Conservation (phyloP, 2,113 vertebrate genomes). For the Centropus bengalensis region DNA sequence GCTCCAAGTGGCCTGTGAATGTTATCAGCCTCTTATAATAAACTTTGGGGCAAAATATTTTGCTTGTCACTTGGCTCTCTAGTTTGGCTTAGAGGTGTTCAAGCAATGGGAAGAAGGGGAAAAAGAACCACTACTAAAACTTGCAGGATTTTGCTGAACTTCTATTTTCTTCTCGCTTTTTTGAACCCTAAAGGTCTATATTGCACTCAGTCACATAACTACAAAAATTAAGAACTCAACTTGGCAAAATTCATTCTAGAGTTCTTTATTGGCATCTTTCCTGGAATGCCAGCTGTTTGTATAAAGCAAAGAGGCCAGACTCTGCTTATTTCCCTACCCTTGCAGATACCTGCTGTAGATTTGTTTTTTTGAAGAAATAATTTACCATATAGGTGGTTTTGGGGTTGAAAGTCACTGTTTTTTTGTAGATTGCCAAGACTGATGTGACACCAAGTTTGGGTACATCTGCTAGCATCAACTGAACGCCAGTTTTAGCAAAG, state of each 20-base stretch:
- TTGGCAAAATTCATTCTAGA: conserved; percentile 24
- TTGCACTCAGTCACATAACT: conserved; percentile 11
- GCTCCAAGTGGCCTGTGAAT: neutral
- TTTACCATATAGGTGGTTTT: conserved; percentile 52
- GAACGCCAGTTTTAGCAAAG: neutral
- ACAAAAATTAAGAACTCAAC: conserved; percentile 27
- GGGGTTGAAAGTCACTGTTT: neutral
- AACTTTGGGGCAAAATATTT: neutral
- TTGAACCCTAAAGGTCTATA: neutral
- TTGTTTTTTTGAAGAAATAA: conserved; percentile 48
- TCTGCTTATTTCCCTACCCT: conserved; percentile 8
- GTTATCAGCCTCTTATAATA: neutral
- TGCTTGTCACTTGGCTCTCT: neutral
- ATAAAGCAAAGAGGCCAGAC: neutral
- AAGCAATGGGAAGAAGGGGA: neutral
- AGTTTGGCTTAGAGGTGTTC: neutral
- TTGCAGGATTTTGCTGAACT: neutral
- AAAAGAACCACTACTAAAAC: neutral
- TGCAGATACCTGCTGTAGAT: conserved; percentile 51
- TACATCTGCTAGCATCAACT: neutral
- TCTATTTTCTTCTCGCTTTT: conserved; percentile 1
- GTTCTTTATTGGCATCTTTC: conserved; percentile 48
- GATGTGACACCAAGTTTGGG: neutral
- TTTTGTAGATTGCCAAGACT: conserved; percentile 13
- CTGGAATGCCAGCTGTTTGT: conserved; percentile 69